Evolutionary conservation across 1,140 invertebrate species (phyloP).

Genomic region (Babylonia areolata): DNA sequence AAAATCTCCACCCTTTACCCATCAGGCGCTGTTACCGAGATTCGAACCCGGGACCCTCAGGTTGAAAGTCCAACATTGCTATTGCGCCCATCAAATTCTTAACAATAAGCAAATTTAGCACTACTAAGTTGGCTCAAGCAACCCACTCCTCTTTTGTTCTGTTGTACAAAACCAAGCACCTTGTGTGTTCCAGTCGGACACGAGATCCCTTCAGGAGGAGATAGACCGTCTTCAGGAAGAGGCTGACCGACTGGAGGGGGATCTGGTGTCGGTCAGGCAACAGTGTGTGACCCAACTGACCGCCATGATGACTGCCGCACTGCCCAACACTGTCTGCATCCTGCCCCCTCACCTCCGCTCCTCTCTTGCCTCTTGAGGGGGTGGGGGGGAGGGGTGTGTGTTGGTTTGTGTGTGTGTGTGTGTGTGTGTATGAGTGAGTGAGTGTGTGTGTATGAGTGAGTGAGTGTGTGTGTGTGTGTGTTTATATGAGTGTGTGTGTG

Average conservation of each 20-base stretch:
- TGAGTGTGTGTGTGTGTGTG: conserved; percentile 18
- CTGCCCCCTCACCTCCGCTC: background rate
- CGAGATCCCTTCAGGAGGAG: conserved; percentile 7
- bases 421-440: background rate
- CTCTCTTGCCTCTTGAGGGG: background rate
- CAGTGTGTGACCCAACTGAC: background rate
- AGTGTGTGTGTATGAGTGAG: background rate
- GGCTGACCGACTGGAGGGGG: background rate
- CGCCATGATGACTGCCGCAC: background rate
- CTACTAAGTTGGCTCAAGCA: too few relatives aligned
- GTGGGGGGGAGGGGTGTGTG: too few relatives aligned
- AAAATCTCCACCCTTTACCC: too few relatives aligned
- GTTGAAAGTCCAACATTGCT: too few relatives aligned
- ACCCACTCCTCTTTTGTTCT: background rate
- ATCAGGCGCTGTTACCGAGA: background rate
- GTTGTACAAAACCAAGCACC: background rate
- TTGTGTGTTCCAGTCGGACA: background rate
- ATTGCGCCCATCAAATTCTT: background rate
- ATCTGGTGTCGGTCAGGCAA: background rate
- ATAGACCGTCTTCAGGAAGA: background rate
- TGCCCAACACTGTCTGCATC: conserved; percentile 10
- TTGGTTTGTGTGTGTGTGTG: conserved; percentile 5
- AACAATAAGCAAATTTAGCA: background rate
- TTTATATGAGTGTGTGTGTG: background rate
- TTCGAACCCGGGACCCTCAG: too few relatives aligned